Evolutionary conservation across 23 tunicate species (phyloP).

Genomic region (Styela clava): DNA sequence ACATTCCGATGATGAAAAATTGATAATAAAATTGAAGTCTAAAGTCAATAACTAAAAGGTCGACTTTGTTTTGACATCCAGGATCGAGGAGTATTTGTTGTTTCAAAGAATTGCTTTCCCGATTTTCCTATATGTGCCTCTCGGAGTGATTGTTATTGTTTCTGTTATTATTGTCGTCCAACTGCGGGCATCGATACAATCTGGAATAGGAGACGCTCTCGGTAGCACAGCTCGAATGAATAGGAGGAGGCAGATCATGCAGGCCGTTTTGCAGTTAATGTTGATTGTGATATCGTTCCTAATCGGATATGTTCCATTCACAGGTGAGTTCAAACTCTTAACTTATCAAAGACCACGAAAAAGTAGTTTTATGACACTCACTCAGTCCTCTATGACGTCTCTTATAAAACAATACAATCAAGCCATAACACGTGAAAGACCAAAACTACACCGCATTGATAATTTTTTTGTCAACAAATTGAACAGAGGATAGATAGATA

Average conservation of each 20-base stretch:
- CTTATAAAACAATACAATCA: neutral
- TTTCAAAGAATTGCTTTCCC: constrained; percentile 14
- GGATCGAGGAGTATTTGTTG: constrained; percentile 1
- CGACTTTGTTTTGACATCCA: no score
- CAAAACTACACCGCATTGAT: no score
- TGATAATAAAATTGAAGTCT: no score
- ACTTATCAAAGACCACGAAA: no score
- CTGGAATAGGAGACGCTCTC: neutral
- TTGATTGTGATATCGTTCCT: constrained; percentile 16
- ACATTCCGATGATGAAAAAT: no score
- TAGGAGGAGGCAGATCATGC: constrained; percentile 4
- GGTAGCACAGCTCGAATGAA: neutral
- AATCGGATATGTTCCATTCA: constrained; percentile 22
- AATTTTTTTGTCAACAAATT: no score
- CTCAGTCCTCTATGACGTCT: no score
- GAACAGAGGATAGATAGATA: no score
- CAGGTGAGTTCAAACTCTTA: constrained; percentile 30
- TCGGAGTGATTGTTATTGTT: neutral
- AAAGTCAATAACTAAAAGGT: no score
- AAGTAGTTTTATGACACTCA: no score
- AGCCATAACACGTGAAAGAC: neutral
- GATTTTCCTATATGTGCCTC: neutral
- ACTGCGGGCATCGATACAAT: neutral
- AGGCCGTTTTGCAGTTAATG: constrained; percentile 12
- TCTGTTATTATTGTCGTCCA: neutral